phyloP scores from a whole-genome alignment of 1,140 invertebrate genomes.

The Drosophila busckii region DNA sequence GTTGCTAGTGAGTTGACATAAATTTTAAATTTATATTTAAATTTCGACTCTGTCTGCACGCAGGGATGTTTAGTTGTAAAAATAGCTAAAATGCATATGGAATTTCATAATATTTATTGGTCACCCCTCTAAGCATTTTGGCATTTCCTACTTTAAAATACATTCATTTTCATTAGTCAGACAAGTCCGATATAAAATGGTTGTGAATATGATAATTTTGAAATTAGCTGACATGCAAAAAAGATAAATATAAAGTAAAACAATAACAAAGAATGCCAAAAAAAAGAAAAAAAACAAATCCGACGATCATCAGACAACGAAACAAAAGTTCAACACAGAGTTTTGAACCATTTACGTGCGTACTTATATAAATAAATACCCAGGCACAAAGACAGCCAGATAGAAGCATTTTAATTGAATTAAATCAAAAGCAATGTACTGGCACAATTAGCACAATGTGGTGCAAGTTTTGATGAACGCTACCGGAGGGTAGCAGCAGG shows the following conservation, averaged over 20 bases:
- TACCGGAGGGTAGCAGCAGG: conserved; percentile 10
- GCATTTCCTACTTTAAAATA: conserved; percentile 78
- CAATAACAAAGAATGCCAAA: conserved; percentile 23
- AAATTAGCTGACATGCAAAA: conserved; percentile 4
- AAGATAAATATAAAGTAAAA: conserved; percentile 40
- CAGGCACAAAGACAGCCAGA: conserved; percentile 19
- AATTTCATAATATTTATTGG: conserved; percentile 31
- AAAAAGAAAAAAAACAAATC: no score
- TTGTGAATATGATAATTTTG: no score
- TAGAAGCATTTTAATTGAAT: conserved; percentile 65
- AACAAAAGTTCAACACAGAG: no score
- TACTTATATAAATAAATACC: neutral
- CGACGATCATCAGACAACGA: no score
- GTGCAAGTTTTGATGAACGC: neutral
- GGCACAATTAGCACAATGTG: conserved; percentile 18
- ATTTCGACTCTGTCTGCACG: no score
- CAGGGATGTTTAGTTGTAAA: no score
- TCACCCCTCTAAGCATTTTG: conserved; percentile 44
- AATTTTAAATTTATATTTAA: no score
- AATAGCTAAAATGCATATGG: conserved; percentile 11
- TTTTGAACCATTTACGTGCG: no score
- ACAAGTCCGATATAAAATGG: conserved; percentile 31
- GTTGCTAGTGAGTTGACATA: no score
- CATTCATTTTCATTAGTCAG: conserved; percentile 74
- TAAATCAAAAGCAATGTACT: conserved; percentile 52